Conservation (phyloP, 2,888 invertebrate genomes). For the Quadroppia sp. region DNA sequence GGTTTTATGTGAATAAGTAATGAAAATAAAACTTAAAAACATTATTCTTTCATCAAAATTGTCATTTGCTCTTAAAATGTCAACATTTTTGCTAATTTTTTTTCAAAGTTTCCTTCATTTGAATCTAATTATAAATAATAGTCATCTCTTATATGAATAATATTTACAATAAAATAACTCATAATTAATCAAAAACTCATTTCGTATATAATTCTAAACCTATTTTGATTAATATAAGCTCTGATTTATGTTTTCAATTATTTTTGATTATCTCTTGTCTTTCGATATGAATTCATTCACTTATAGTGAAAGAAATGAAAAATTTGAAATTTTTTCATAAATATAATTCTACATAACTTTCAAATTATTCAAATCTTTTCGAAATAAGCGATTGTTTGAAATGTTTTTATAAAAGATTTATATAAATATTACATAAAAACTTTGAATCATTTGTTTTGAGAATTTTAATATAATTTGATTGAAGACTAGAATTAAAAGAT, state of each 20-base stretch:
- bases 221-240: constrained; percentile 11
- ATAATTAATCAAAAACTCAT: not conserved
- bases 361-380: not conserved
- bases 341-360: not conserved
- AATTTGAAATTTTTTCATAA: not conserved
- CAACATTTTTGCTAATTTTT: too few species aligned
- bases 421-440: not conserved
- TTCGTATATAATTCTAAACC: not conserved
- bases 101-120: too few species aligned
- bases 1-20: not conserved
- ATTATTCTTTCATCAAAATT: not conserved
- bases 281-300: not conserved
- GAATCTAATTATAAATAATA: too few species aligned
- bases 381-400: not conserved
- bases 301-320: not conserved
- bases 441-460: not conserved
- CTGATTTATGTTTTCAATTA: not conserved
- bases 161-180: not conserved
- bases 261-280: not conserved
- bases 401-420: not conserved
- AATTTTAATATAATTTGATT: not conserved
- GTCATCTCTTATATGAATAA: too few species aligned
- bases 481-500: not conserved
- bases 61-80: not conserved
- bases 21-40: not conserved